phyloP scores from a whole-genome alignment of 2,888 invertebrate genomes.

The Tupiocoris notatus region DNA sequence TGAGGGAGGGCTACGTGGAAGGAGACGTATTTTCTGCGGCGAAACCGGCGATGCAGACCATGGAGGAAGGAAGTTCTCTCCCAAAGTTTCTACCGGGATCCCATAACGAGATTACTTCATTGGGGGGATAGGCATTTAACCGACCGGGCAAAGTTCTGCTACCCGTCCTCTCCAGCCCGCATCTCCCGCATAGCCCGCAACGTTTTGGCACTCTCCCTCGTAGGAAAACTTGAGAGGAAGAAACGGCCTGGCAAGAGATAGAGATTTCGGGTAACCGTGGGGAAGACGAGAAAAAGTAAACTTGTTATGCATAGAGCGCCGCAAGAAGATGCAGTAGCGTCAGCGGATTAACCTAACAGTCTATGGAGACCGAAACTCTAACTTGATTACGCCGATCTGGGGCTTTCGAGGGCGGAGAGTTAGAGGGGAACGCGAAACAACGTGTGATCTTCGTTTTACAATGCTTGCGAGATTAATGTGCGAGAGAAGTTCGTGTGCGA shows the following conservation, averaged over 20 bases:
- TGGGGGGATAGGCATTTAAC: slow-evolving; percentile 18
- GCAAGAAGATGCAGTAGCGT: not conserved
- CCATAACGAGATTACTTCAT: slow-evolving; percentile 29
- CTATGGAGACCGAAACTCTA: no score
- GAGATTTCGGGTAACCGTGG: not conserved
- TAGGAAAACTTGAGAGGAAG: not conserved
- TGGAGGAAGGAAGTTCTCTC: not conserved
- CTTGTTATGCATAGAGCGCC: not conserved
- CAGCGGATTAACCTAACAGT: no score
- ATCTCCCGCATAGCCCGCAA: not conserved
- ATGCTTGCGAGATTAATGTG: no score
- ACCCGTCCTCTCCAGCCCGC: not conserved
- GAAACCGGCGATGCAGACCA: not conserved
- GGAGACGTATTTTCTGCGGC: slow-evolving; percentile 11
- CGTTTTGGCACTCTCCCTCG: not conserved
- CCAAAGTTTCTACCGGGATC: slow-evolving; percentile 21
- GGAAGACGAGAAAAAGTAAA: not conserved
- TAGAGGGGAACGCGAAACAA: no score
- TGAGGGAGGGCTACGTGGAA: not conserved
- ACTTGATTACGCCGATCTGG: no score
- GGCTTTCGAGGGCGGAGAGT: no score
- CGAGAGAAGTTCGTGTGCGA: no score
- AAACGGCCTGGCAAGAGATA: not conserved
- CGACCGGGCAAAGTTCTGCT: not conserved
- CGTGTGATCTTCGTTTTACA: no score